Evolutionary conservation across 2,113 vertebrate species (phyloP).

Genomic region (Alosa alosa): DNA sequence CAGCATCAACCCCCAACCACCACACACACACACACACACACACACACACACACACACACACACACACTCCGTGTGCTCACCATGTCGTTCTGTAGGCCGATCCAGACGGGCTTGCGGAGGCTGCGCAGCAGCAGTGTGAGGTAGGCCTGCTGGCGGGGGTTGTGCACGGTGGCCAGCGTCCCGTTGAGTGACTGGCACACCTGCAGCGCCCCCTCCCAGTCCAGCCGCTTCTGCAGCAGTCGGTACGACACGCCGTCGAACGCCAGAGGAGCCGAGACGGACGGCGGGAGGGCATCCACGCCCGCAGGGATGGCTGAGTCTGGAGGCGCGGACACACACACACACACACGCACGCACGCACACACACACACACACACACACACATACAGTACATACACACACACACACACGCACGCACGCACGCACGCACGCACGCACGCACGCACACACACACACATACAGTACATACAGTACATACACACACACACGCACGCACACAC

Average conservation of each 20-base stretch:
- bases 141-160: slow-evolving; percentile 87
- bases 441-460: too few species aligned
- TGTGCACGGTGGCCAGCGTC: slow-evolving; percentile 75
- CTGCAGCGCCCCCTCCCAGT: slow-evolving; percentile 87
- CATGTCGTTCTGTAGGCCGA: slow-evolving; percentile 83
- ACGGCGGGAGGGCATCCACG: slow-evolving; percentile 66
- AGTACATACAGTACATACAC: too few species aligned
- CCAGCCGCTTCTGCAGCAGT: slow-evolving; percentile 84
- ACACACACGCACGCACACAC: too few species aligned
- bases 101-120: slow-evolving; percentile 82
- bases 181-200: slow-evolving; percentile 87
- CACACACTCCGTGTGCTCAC: slow-evolving; percentile 64
- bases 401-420: too few species aligned
- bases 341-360: too few species aligned
- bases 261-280: slow-evolving; percentile 72
- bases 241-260: slow-evolving; percentile 85
- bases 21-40: slow-evolving; percentile 1
- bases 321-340: slow-evolving; percentile 35
- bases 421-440: too few species aligned
- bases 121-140: slow-evolving; percentile 81
- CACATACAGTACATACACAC: too few species aligned
- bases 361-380: too few species aligned
- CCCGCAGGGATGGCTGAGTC: slow-evolving; percentile 56
- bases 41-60: not conserved
- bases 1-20: not conserved